Evolutionary conservation across 1,140 invertebrate genomes (phyloP).

Genomic region (Bombus waltoni): DNA sequence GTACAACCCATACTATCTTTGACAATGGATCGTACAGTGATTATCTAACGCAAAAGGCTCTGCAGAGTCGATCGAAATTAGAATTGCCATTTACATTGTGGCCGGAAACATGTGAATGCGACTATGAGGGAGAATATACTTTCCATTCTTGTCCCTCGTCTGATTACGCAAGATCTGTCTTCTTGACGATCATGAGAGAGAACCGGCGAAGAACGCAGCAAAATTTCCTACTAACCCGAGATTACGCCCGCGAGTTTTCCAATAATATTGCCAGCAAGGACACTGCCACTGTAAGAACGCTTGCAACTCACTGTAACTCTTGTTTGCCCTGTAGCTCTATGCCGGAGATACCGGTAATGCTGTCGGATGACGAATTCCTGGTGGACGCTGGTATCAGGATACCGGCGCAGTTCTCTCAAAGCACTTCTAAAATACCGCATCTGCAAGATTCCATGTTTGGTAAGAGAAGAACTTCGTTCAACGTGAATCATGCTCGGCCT

Average conservation of each 20-base stretch:
- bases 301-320: conserved; percentile 74
- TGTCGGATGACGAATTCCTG: conserved; percentile 82
- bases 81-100: conserved; percentile 52
- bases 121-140: conserved; percentile 48
- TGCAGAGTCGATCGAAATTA: conserved; percentile 71
- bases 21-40: conserved; percentile 62
- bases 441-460: conserved; percentile 73
- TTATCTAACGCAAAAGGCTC: conserved; percentile 61
- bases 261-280: conserved; percentile 64
- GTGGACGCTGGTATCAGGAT: conserved; percentile 83
- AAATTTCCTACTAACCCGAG: conserved; percentile 70
- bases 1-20: conserved; percentile 54
- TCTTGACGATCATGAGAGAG: conserved; percentile 62
- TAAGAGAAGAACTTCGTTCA: conserved; percentile 65
- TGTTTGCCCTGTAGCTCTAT: conserved; percentile 81
- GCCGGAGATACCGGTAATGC: conserved; percentile 76
- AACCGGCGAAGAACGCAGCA: conserved; percentile 69
- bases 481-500: conserved; percentile 43
- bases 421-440: conserved; percentile 77
- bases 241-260: conserved; percentile 57
- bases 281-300: conserved; percentile 31
- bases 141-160: conserved; percentile 49
- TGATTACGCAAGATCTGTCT: conserved; percentile 47
- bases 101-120: conserved; percentile 55
- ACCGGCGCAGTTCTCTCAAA: conserved; percentile 74